Base-by-base conservation (phyloP, 2,888 invertebrate species). In the Amiota mariae region DNA sequence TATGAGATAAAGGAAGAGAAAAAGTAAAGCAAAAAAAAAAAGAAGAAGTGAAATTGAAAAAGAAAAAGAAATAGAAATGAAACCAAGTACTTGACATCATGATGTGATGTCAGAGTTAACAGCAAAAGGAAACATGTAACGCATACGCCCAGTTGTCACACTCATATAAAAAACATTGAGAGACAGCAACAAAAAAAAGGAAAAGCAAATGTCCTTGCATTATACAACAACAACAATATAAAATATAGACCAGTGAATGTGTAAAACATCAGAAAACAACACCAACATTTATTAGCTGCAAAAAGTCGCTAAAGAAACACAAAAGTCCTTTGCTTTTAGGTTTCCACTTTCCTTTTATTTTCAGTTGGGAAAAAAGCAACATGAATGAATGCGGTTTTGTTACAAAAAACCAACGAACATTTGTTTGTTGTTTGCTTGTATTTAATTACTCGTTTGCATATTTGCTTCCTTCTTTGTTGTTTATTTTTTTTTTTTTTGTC, bases 111-210 rank as follows among this genome's bases (percentile, higher is more conserved):
- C 36, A 36, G 6, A 36, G 36, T 36, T 36, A 9, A 68, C 9
- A 12, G 13, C 10, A 51, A 64, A 64, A 13, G 9, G 20, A 48
- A 48, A 13, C 10, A 24, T 24, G 24, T 71, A 48, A 61, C 61
- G 61, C 51, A 61, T 49, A 61, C 71, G 59, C 71, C 59, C 59
- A 49, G 49, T 47, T 49, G 51, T 68, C 12, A 36, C 11, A n/a
- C n/a, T 3, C 66, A 47, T 3, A 67, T 48, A 46, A 48, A 68
- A 49, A 36, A 36, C 0, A 18, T 18, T 15, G 15, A 18, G 20
- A 13, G 15, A 8, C 18, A 20, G 20, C 57, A 59, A 18, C n/a
- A 59, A 20, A 59, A 59, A 18, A 9, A 63, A 63, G 3, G 2
- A 24, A 46, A 36, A 18, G 2, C 46, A 63, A n/a, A 63, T 13